Percentiles rank a stretch among this genome's conserved stretches.
phyloP scores from a whole-genome alignment of 1,140 invertebrate species.

The Drosophila melanica region DNA sequence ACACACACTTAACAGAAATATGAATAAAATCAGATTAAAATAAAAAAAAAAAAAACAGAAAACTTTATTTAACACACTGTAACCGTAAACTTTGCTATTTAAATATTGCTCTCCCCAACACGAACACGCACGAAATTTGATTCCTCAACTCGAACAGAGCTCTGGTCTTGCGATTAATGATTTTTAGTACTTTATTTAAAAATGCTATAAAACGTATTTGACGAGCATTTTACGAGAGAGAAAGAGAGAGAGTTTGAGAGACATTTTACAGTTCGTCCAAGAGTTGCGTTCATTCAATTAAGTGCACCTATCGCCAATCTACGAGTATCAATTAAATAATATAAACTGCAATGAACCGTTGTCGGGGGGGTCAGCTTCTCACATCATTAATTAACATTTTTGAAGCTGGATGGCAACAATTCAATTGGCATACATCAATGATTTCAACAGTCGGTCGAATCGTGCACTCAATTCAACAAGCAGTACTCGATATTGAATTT shows the following conservation, averaged over 20 bases:
- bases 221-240: no score
- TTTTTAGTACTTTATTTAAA: not conserved
- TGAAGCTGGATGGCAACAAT: slow-evolving; percentile 27
- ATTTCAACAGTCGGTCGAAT: not conserved
- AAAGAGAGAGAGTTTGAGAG: no score
- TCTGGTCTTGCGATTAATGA: not conserved
- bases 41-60: no score
- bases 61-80: no score
- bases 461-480: not conserved
- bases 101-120: no score
- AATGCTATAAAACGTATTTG: not conserved
- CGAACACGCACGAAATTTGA: no score
- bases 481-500: slow-evolving; percentile 8
- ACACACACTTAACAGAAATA: no score
- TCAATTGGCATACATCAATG: slow-evolving; percentile 16
- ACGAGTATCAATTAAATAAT: slow-evolving; percentile 34
- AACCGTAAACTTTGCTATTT: no score
- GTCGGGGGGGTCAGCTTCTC: slow-evolving; percentile 26
- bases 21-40: no score
- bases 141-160: not conserved
- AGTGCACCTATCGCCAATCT: slow-evolving; percentile 19
- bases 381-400: slow-evolving; percentile 35
- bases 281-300: slow-evolving; percentile 24
- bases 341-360: slow-evolving; percentile 26
- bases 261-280: not conserved